phyloP scores from a whole-genome alignment of 2,113 vertebrate species.

The Microtus ochrogaster region DNA sequence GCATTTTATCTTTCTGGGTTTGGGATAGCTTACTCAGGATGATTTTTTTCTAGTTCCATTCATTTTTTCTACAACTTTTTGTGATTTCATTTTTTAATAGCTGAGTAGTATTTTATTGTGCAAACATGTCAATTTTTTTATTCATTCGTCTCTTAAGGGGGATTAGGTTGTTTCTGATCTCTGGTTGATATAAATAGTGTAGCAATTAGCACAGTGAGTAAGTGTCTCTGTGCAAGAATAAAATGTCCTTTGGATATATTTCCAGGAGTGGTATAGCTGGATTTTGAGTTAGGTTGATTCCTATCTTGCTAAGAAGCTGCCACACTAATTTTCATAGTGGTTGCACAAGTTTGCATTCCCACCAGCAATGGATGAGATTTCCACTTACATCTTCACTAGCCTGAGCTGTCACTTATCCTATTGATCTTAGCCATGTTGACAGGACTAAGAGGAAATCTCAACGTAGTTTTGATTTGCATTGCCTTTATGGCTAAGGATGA shows the following conservation, averaged over 20 bases:
- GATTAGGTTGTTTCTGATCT: background rate
- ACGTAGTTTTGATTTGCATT: background rate
- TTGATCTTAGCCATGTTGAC: background rate
- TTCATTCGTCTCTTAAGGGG: background rate
- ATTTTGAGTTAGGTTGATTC: background rate
- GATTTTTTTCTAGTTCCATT: background rate
- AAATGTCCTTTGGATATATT: background rate
- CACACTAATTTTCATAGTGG: background rate
- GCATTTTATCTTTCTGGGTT: background rate
- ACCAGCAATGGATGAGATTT: background rate
- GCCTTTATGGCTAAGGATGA: background rate
- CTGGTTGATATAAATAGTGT: background rate
- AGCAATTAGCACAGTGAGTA: background rate
- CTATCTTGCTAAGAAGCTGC: background rate
- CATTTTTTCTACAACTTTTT: background rate
- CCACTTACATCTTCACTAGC: background rate
- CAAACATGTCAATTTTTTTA: background rate
- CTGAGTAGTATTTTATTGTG: background rate
- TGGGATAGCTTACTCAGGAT: background rate
- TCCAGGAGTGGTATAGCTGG: background rate
- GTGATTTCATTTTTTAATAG: background rate
- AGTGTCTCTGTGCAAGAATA: background rate
- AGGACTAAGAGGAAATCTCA: background rate
- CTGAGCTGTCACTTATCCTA: background rate
- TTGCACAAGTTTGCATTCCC: background rate